These are phyloP conservation scores for Drosophila tristis DNA, from an alignment of 1,140 invertebrate species.

Conservation along the genomic window DNA sequence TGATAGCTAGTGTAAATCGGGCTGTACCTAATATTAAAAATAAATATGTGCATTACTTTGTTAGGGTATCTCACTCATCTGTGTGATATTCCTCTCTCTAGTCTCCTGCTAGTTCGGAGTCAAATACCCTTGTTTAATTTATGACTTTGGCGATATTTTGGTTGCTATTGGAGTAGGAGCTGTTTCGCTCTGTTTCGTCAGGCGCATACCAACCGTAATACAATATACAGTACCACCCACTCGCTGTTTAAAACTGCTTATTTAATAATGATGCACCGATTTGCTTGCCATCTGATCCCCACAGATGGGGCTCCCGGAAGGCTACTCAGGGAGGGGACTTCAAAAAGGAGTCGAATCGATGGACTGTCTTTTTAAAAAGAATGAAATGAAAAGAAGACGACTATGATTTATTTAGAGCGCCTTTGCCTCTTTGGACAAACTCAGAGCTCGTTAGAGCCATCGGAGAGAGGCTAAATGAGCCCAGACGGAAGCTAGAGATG, in stretches of 20 bases:
- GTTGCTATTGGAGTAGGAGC: conserved; percentile 8
- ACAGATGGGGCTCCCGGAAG: conserved; percentile 17
- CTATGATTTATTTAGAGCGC: conserved; percentile 62
- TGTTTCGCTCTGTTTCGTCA: conserved; percentile 8
- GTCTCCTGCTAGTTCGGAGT: conserved; percentile 10
- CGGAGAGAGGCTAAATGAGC: conserved; percentile 50
- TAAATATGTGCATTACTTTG: not conserved
- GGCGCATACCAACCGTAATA: no score
- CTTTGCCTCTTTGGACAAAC: conserved; percentile 16
- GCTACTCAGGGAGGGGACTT: not conserved
- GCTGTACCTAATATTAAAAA: no score
- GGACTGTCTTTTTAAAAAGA: conserved; percentile 29
- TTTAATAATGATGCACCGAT: conserved; percentile 76
- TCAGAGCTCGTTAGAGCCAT: conserved; percentile 34
- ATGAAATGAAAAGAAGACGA: conserved; percentile 34
- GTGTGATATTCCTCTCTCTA: no score
- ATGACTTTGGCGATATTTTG: conserved; percentile 78
- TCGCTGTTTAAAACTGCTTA: conserved; percentile 56
- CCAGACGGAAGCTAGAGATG: conserved; percentile 59
- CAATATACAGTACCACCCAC: not conserved
- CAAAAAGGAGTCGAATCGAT: conserved; percentile 29
- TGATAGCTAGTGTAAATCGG: no score
- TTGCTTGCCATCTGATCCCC: conserved; percentile 51
- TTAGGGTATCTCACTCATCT: not conserved
- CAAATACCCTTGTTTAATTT: conserved; percentile 75